Conservation (phyloP, 2,113 vertebrate genomes). For the Bambusicola thoracicus region DNA sequence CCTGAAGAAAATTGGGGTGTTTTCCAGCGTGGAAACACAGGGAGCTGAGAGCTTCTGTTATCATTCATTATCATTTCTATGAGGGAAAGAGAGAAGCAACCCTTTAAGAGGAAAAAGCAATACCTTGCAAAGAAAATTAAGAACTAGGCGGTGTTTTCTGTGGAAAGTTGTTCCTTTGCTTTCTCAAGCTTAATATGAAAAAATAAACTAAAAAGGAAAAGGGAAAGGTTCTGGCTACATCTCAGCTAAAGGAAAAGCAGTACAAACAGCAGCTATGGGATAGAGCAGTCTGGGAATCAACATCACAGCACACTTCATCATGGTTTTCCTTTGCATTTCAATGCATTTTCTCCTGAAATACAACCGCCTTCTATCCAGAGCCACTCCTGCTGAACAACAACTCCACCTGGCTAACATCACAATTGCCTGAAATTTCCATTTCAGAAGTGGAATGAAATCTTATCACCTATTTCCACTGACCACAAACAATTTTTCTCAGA, state of each 20-base stretch:
- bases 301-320: not conserved
- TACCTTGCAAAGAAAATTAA: not conserved
- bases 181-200: not conserved
- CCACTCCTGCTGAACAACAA: not conserved
- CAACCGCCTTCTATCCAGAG: not conserved
- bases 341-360: not conserved
- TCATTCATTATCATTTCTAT: not conserved
- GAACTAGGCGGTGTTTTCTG: not conserved
- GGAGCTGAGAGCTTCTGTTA: not conserved
- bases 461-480: slow-evolving; percentile 14
- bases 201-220: not conserved
- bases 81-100: not conserved
- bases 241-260: not conserved
- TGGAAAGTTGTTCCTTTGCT: not conserved
- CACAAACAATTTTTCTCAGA: slow-evolving; percentile 36
- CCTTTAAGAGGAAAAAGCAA: not conserved
- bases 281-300: not conserved
- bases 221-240: not conserved
- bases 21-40: not conserved
- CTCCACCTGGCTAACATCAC: not conserved
- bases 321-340: not conserved
- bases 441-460: not conserved
- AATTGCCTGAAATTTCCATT: not conserved
- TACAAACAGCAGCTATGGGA: not conserved
- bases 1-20: not conserved